Percentiles rank a stretch among this genome's conserved stretches.
These are phyloP conservation scores for Enchytraeus crypticus DNA, from an alignment of 2,888 invertebrate genomes.

Conservation along the genomic window DNA sequence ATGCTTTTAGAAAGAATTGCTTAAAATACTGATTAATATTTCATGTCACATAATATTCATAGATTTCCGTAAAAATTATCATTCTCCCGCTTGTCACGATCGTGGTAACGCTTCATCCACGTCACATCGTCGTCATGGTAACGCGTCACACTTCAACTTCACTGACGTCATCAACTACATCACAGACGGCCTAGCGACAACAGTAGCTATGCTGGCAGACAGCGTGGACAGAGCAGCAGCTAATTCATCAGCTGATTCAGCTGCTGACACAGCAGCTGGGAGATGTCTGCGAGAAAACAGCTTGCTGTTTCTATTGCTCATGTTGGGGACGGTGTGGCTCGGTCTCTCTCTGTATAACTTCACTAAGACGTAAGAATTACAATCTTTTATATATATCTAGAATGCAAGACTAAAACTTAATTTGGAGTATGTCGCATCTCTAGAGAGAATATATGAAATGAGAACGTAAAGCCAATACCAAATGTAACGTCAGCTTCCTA, in stretches of 20 bases:
- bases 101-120: no score
- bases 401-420: no score
- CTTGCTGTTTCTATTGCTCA: slow-evolving; percentile 55
- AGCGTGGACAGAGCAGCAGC: background rate
- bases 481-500: no score
- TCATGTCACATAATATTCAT: no score
- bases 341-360: slow-evolving; percentile 57
- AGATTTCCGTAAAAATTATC: slow-evolving; percentile 15
- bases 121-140: no score
- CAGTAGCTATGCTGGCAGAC: background rate
- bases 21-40: no score
- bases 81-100: slow-evolving; percentile 13
- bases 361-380: slow-evolving; percentile 55
- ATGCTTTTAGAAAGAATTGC: no score
- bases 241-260: background rate
- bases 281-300: slow-evolving; percentile 53
- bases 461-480: no score
- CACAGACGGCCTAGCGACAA: no score
- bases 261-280: background rate
- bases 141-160: background rate
- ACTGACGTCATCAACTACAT: background rate
- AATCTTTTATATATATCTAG: no score
- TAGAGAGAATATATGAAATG: no score
- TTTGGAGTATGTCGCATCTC: no score
- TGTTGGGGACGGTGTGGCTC: slow-evolving; percentile 57